Conservation (phyloP, 2,888 invertebrate species). For the Tenthredo distinguenda region DNA sequence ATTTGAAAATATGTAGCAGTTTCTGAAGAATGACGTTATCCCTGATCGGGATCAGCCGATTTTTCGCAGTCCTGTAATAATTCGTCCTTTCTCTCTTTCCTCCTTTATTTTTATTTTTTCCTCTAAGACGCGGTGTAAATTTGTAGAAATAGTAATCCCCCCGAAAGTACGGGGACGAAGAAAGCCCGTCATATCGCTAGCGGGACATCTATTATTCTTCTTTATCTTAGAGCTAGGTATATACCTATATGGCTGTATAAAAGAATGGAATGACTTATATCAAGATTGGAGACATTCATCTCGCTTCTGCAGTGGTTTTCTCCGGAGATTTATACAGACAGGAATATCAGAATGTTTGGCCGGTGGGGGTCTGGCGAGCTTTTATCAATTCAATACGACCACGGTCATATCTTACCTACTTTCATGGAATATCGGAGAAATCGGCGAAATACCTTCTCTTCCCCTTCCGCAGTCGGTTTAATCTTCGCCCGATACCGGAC, state of each 20-base stretch:
- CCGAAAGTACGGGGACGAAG: not conserved
- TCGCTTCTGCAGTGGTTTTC: not conserved
- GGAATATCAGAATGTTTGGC: not conserved
- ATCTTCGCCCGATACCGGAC: not conserved
- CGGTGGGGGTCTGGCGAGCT: not conserved
- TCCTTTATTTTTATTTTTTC: too few species aligned
- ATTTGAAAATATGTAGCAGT: not conserved
- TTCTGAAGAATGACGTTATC: not conserved
- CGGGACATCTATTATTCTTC: constrained; percentile 75
- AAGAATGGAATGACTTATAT: constrained; percentile 42
- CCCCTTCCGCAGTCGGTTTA: not conserved
- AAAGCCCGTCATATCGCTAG: not conserved
- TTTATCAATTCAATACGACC: constrained; percentile 38
- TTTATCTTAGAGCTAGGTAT: constrained; percentile 70
- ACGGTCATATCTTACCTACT: constrained; percentile 19
- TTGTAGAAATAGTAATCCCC: too few species aligned
- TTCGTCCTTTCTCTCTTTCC: too few species aligned
- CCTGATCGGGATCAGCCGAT: not conserved
- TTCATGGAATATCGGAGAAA: not conserved
- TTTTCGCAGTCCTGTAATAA: too few species aligned
- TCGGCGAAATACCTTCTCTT: not conserved
- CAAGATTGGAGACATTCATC: constrained; percentile 34
- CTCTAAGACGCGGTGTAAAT: too few species aligned
- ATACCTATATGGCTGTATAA: not conserved
- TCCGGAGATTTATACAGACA: not conserved